Percentiles rank a stretch among this genome's conserved stretches.
Conservation (phyloP, 2,113 vertebrate genomes). For the Jacana jacana region DNA sequence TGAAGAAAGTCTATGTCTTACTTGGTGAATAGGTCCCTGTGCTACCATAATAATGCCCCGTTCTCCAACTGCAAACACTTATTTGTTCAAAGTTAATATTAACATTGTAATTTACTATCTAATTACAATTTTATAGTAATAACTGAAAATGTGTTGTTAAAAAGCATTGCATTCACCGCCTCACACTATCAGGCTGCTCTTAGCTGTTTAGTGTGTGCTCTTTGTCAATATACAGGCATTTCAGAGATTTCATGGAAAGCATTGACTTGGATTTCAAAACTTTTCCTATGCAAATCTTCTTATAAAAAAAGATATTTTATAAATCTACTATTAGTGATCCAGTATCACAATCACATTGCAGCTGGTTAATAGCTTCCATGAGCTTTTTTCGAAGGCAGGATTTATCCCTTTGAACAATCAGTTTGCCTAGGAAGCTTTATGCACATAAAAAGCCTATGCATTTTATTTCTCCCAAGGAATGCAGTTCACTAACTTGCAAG, state of each 20-base stretch:
- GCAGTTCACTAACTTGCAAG: neutral
- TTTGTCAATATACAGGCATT: slow-evolving; percentile 4
- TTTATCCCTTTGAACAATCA: neutral
- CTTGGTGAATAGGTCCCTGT: slow-evolving; percentile 67
- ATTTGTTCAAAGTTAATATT: slow-evolving; percentile 82
- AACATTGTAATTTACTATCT: slow-evolving; percentile 82
- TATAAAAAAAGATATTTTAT: neutral
- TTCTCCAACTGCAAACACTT: slow-evolving; percentile 70
- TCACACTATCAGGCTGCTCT: slow-evolving; percentile 16
- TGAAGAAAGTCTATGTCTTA: slow-evolving; percentile 60
- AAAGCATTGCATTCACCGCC: slow-evolving; percentile 30
- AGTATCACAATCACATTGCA: neutral
- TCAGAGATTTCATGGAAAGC: neutral
- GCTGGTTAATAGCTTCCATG: neutral
- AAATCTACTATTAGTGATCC: neutral
- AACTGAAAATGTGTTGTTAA: slow-evolving; percentile 76
- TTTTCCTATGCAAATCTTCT: neutral
- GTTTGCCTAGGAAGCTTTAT: neutral
- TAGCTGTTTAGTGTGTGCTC: neutral
- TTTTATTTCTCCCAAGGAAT: neutral
- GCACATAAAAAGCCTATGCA: neutral
- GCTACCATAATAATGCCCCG: slow-evolving; percentile 69
- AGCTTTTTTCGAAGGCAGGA: neutral
- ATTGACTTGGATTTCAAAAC: neutral
- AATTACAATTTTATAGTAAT: slow-evolving; percentile 80